phyloP scores from a whole-genome alignment of 2,888 invertebrate species.

The Linyphia triangularis region DNA sequence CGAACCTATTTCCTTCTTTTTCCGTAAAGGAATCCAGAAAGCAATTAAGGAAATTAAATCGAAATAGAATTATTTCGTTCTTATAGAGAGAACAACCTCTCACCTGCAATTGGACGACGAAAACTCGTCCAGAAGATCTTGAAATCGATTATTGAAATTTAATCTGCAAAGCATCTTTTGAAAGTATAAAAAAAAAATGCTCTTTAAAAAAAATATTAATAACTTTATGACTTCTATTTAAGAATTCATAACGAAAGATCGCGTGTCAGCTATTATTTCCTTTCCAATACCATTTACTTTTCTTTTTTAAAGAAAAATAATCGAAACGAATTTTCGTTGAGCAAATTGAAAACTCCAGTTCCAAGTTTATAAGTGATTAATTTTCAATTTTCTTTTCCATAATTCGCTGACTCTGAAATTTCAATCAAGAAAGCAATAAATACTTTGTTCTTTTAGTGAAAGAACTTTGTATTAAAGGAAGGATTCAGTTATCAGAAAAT shows the following conservation, averaged over 20 bases:
- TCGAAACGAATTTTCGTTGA: neutral
- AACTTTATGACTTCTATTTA: conserved; percentile 7
- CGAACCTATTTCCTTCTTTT: neutral
- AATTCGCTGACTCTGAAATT: neutral
- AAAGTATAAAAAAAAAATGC: neutral
- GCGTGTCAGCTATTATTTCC: conserved; percentile 12
- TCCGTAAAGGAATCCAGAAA: conserved; percentile 9
- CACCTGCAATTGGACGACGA: neutral
- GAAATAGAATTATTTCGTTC: conserved; percentile 13
- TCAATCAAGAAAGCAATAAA: neutral
- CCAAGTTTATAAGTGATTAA: neutral
- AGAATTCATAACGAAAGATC: conserved; percentile 8
- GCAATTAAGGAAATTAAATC: conserved; percentile 31
- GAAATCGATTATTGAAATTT: conserved; percentile 39
- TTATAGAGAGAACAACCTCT: neutral
- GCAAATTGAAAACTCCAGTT: conserved; percentile 16
- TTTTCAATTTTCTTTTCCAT: conserved; percentile 18
- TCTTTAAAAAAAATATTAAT: conserved; percentile 12
- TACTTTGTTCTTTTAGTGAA: neutral
- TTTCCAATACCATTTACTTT: neutral
- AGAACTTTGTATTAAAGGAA: neutral
- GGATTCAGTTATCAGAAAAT: neutral
- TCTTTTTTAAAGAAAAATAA: neutral
- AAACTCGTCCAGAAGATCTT: neutral
- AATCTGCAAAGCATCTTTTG: conserved; percentile 8